Evolutionary conservation across 1,140 invertebrate genomes (phyloP).

Genomic region (Phymastichus coffea): DNA sequence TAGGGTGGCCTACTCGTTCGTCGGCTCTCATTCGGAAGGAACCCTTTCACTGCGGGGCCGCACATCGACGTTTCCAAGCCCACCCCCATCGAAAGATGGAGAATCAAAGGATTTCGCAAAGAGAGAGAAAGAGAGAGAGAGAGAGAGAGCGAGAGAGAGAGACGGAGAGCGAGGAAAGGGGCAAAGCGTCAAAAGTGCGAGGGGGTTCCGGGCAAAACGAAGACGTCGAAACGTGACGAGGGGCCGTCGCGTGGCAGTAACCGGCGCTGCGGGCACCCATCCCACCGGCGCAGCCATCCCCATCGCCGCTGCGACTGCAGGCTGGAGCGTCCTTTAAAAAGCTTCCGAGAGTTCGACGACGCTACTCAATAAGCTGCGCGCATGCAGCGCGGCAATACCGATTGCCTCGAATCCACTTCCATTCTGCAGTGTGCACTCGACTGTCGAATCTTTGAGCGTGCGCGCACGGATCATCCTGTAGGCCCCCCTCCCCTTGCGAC

Average conservation of each 20-base stretch:
- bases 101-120: conserved; percentile 49
- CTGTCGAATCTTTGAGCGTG: too few species aligned
- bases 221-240: conserved; percentile 29
- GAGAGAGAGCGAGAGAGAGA: conserved; percentile 14
- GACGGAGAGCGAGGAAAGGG: conserved; percentile 18
- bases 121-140: conserved; percentile 11
- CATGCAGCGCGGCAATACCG: neutral
- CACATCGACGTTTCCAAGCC: conserved; percentile 37
- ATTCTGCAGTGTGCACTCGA: too few species aligned
- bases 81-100: conserved; percentile 36
- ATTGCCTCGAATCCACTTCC: too few species aligned
- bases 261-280: conserved; percentile 23
- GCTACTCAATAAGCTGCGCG: too few species aligned
- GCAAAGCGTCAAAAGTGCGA: conserved; percentile 43
- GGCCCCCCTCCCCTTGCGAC: neutral
- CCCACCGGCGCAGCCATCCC: neutral
- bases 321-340: conserved; percentile 29
- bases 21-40: conserved; percentile 36
- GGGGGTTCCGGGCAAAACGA: conserved; percentile 23
- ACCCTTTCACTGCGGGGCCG: conserved; percentile 37
- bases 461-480: too few species aligned
- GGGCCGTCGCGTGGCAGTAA: neutral
- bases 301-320: too few species aligned
- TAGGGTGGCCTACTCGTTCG: too few species aligned
- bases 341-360: conserved; percentile 10